Evolutionary conservation across 2,113 vertebrate genomes (phyloP).

Genomic region (mouse (Mus musculus)): GRCm39 chr16:21868501-21869000

Average conservation of each 20-base stretch:
- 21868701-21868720: no score
- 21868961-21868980: not conserved
- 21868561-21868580: no score
- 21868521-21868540: no score
- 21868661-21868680: no score
- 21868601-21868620: no score
- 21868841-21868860: constrained; percentile 41
- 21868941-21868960: not conserved
- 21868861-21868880: not conserved
- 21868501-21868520: no score
- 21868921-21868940: not conserved
- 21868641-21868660: no score
- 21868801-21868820: constrained; percentile 49
- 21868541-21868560: no score
- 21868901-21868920: not conserved
- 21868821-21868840: constrained; percentile 52
- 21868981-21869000: not conserved
- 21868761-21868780: constrained; percentile 56
- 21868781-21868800: constrained; percentile 56
- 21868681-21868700: no score
- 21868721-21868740: no score
- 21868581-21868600: no score
- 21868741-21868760: constrained; percentile 42
- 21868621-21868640: no score
- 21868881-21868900: not conserved